Evolutionary conservation across 2,797 vertebrate species (phyloP).

Genomic region (Echeneis naucrates): DNA sequence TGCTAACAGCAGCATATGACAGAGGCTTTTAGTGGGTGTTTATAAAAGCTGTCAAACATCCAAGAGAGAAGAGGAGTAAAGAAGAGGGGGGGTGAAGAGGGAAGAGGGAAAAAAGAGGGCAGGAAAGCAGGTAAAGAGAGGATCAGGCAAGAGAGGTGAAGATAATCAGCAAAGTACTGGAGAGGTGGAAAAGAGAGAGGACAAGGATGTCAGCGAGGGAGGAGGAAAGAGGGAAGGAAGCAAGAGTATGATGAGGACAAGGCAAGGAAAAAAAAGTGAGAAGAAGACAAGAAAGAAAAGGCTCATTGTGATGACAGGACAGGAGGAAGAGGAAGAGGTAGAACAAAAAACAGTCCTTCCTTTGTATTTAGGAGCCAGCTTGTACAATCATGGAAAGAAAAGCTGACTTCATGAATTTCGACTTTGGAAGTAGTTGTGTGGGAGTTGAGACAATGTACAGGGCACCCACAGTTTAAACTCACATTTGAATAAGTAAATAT

Average conservation of each 20-base stretch:
- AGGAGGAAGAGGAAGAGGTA: neutral
- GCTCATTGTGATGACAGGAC: neutral
- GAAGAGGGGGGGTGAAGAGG: slow-evolving; percentile 18
- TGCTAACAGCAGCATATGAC: slow-evolving; percentile 41
- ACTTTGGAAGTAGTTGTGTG: neutral
- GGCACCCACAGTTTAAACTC: neutral
- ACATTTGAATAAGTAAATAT: no score
- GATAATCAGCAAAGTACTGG: neutral
- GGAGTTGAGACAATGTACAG: neutral
- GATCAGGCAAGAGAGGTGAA: neutral
- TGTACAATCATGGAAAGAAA: neutral
- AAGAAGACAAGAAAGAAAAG: slow-evolving; percentile 1
- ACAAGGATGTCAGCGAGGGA: neutral
- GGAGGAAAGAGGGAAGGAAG: neutral
- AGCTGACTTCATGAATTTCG: neutral
- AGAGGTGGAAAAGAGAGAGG: neutral
- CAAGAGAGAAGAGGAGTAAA: slow-evolving; percentile 40
- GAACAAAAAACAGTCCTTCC: neutral
- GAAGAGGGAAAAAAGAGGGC: neutral
- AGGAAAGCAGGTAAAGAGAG: neutral
- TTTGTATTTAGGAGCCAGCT: neutral
- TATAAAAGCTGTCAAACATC: slow-evolving; percentile 63
- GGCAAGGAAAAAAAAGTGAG: neutral
- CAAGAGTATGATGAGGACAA: neutral
- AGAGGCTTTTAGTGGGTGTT: slow-evolving; percentile 66